phyloP scores from a whole-genome alignment of 2,797 vertebrate species.

The Serranus cabrilla region DNA sequence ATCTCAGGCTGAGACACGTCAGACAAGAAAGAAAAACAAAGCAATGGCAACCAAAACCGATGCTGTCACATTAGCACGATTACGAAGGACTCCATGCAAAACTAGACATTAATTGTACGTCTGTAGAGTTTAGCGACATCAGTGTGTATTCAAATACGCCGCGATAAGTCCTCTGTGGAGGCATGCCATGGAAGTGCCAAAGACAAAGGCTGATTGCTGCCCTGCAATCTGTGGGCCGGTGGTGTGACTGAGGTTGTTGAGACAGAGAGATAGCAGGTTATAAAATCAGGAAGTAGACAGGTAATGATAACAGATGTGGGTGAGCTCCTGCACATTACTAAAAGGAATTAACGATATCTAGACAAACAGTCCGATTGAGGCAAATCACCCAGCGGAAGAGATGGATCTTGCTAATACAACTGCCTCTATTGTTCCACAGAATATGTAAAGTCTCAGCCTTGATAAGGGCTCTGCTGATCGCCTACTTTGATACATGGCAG shows the following conservation, averaged over 20 bases:
- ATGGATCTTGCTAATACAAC: slow-evolving; percentile 52
- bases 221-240: slow-evolving; percentile 47
- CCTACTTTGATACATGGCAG: slow-evolving; percentile 62
- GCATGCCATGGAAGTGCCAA: slow-evolving; percentile 48
- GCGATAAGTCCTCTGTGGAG: slow-evolving; percentile 62
- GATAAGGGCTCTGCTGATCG: slow-evolving; percentile 63
- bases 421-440: slow-evolving; percentile 65
- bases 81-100: slow-evolving; percentile 78
- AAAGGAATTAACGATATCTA: slow-evolving; percentile 80
- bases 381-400: slow-evolving; percentile 64
- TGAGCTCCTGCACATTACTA: slow-evolving; percentile 77
- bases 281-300: slow-evolving; percentile 70
- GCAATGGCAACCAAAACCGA: slow-evolving; percentile 31
- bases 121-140: slow-evolving; percentile 70
- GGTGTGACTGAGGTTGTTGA: slow-evolving; percentile 51
- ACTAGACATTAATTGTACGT: slow-evolving; percentile 57
- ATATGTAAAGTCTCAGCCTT: slow-evolving; percentile 73
- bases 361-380: slow-evolving; percentile 66
- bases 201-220: slow-evolving; percentile 71
- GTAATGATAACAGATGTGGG: slow-evolving; percentile 59
- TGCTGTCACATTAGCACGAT: slow-evolving; percentile 70
- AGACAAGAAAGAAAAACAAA: slow-evolving; percentile 46
- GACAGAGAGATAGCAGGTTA: slow-evolving; percentile 60
- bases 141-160: slow-evolving; percentile 74
- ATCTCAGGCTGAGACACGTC: slow-evolving; percentile 44